Conservation (phyloP, 1,140 invertebrate genomes). For the Berghia stephanieae region DNA sequence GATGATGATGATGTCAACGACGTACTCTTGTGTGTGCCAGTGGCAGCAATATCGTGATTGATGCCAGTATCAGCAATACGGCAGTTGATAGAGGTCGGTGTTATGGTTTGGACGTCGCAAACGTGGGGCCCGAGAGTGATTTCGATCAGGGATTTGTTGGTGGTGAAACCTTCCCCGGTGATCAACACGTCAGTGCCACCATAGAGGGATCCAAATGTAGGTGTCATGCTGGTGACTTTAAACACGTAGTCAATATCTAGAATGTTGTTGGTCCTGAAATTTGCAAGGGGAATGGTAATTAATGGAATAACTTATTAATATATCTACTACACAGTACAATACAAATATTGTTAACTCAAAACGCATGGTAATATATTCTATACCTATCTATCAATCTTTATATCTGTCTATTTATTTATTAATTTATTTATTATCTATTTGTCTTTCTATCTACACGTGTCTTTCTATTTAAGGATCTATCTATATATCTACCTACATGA, state of each 20-base stretch:
- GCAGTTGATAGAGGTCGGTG: constrained; percentile 48
- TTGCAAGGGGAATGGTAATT: too few species aligned
- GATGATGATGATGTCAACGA: background rate
- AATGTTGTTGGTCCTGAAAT: constrained; percentile 41
- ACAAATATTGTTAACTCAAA: too few species aligned
- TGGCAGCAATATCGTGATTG: constrained; percentile 44
- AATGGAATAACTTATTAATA: too few species aligned
- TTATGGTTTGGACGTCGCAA: constrained; percentile 45
- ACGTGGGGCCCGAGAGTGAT: constrained; percentile 45
- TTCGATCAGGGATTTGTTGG: constrained; percentile 32
- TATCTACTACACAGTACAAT: too few species aligned
- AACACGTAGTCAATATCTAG: constrained; percentile 35
- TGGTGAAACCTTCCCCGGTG: constrained; percentile 52
- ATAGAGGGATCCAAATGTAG: constrained; percentile 49
- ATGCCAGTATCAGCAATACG: constrained; percentile 42
- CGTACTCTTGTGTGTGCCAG: constrained; percentile 46
- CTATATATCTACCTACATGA: too few species aligned
- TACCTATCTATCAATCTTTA: too few species aligned
- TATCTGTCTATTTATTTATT: too few species aligned
- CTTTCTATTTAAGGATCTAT: too few species aligned
- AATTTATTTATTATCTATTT: too few species aligned
- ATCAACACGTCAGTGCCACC: constrained; percentile 58
- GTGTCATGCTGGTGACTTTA: constrained; percentile 45
- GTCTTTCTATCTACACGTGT: too few species aligned
- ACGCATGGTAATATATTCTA: too few species aligned